Evolutionary conservation across 2,888 invertebrate genomes (phyloP).

Genomic region (Gibbula magus): DNA sequence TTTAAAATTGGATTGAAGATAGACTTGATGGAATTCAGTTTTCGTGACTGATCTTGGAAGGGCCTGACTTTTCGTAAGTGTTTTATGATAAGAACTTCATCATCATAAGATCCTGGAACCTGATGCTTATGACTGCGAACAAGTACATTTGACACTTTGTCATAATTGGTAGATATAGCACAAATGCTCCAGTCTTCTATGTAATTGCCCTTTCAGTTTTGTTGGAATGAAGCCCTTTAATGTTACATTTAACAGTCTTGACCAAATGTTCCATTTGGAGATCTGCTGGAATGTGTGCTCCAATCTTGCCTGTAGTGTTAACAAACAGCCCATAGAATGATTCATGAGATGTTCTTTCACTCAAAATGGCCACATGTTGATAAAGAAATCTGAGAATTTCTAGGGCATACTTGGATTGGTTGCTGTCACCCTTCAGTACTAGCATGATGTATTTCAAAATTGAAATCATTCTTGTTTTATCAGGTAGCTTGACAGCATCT

Average conservation of each 20-base stretch:
- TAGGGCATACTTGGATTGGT: not conserved
- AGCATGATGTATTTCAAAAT: not conserved
- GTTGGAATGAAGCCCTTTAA: not conserved
- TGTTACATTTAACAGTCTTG: not conserved
- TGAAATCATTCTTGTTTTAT: not conserved
- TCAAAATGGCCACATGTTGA: not conserved
- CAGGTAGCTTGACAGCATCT: not conserved
- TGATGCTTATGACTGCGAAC: too few species aligned
- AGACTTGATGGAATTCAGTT: too few species aligned
- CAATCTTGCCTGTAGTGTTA: not conserved
- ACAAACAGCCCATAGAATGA: constrained; percentile 1
- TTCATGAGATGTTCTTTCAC: not conserved
- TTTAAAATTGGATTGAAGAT: too few species aligned
- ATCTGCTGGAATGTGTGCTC: not conserved
- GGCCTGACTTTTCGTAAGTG: too few species aligned
- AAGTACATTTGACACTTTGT: too few species aligned
- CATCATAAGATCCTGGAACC: too few species aligned
- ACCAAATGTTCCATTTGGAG: not conserved
- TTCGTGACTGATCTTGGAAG: too few species aligned
- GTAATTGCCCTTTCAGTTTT: not conserved
- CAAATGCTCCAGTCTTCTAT: not conserved
- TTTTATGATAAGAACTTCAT: too few species aligned
- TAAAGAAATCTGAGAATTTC: constrained; percentile 8
- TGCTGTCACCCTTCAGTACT: not conserved
- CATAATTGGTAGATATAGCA: too few species aligned